A percentile compares a stretch with the other conserved stretches of the same genome.
These are phyloP conservation scores for Aporophyla nigra DNA, from an alignment of 2,888 invertebrate species.

Conservation along the genomic window DNA sequence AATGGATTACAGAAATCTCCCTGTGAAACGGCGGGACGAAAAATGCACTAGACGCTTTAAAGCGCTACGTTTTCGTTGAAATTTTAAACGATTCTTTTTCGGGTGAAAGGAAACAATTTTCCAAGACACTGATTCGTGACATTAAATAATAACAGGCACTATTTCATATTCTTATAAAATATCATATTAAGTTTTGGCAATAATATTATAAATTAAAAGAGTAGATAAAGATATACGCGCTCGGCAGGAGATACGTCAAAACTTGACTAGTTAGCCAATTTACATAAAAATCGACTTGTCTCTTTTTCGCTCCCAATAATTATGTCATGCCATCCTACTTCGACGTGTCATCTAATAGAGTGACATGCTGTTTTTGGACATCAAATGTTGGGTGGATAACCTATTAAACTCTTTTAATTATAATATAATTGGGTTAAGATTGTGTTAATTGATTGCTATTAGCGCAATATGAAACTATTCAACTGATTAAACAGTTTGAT, in stretches of 20 bases:
- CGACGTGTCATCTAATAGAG: not conserved
- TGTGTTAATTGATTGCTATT: slow-evolving; percentile 18
- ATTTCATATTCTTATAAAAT: not conserved
- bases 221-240: not conserved
- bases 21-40: slow-evolving; percentile 73
- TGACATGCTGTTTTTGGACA: not conserved
- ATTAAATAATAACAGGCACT: not conserved
- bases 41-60: slow-evolving; percentile 70
- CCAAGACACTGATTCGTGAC: not conserved
- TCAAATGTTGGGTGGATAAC: not conserved
- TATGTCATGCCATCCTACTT: not conserved
- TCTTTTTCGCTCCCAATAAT: not conserved
- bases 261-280: not conserved
- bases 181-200: not conserved
- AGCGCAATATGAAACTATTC: slow-evolving; percentile 29
- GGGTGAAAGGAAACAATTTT: slow-evolving; percentile 20
- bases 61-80: slow-evolving; percentile 56
- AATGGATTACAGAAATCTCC: slow-evolving; percentile 82
- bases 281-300: not conserved
- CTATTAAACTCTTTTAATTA: not conserved
- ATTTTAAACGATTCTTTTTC: slow-evolving; percentile 56
- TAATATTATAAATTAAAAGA: not conserved
- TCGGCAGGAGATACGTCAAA: not conserved
- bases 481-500: slow-evolving; percentile 45
- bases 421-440: not conserved